phyloP scores from a whole-genome alignment of 64 coral and sea anemone species.

The Dendrophyllia cribrosa region DNA sequence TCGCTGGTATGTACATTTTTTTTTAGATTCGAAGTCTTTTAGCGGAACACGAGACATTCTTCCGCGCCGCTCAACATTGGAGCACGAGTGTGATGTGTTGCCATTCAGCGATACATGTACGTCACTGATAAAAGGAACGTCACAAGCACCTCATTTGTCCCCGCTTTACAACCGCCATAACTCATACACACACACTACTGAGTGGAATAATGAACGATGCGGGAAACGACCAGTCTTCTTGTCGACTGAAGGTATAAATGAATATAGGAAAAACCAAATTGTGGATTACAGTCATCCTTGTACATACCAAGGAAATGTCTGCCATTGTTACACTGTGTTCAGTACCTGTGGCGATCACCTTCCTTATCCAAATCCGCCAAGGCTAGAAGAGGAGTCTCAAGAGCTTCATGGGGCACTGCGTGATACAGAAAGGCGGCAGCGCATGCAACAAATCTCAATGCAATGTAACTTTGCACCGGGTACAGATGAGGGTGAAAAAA shows the following conservation, averaged over 20 bases:
- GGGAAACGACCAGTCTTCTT: background rate
- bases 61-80: background rate
- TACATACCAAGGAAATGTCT: background rate
- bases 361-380: background rate
- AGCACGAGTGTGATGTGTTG: background rate
- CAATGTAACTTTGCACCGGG: too few relatives aligned
- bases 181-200: background rate
- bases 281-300: background rate
- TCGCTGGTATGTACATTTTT: background rate
- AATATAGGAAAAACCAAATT: too few relatives aligned
- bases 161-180: background rate
- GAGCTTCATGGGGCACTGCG: too few relatives aligned
- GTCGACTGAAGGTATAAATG: background rate
- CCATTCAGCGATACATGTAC: background rate
- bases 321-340: background rate
- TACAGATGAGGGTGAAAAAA: too few relatives aligned
- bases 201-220: background rate
- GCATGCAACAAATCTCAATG: too few relatives aligned
- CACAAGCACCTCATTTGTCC: background rate
- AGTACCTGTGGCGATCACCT: background rate
- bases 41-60: background rate
- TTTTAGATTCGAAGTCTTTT: background rate
- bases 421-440: too few relatives aligned
- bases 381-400: background rate
- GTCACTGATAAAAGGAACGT: background rate